These are phyloP conservation scores for Enteromius anoplus DNA, from an alignment of 2,797 vertebrate species.

Conservation along the genomic window DNA sequence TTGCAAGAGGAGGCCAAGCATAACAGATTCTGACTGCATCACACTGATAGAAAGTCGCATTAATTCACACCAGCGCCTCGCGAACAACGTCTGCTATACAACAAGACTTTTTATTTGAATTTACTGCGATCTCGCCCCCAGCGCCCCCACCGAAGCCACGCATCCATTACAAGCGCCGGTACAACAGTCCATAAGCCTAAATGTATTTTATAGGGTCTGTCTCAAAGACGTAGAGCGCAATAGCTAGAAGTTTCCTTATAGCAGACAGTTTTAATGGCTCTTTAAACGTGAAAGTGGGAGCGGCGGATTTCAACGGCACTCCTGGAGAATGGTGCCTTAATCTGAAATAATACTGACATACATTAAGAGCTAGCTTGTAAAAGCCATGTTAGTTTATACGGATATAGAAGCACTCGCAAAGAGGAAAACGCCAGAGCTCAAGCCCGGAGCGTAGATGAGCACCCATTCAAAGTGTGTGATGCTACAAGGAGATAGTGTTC, in stretches of 20 bases:
- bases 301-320: constrained; percentile 15
- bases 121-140: constrained; percentile 29
- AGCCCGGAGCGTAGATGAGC: background rate
- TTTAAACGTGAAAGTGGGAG: constrained; percentile 40
- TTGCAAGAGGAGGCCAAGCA: constrained; percentile 24
- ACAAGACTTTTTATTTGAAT: constrained; percentile 48
- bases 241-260: constrained; percentile 24
- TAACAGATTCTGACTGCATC: constrained; percentile 42
- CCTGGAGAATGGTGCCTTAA: constrained; percentile 23
- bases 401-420: constrained; percentile 28
- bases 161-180: constrained; percentile 30
- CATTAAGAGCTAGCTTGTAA: constrained; percentile 33
- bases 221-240: constrained; percentile 44
- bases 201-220: constrained; percentile 45
- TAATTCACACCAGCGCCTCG: constrained; percentile 52
- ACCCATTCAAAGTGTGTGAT: constrained; percentile 8
- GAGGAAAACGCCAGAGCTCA: background rate
- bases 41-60: constrained; percentile 34
- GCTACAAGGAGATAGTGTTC: background rate
- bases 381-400: constrained; percentile 36
- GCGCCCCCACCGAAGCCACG: background rate
- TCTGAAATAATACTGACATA: constrained; percentile 40
- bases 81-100: constrained; percentile 26
- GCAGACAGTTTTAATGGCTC: constrained; percentile 40
- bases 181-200: constrained; percentile 46